Evolutionary conservation across 2,113 vertebrate species (phyloP).

Genomic region (Lichenostomus cassidix): DNA sequence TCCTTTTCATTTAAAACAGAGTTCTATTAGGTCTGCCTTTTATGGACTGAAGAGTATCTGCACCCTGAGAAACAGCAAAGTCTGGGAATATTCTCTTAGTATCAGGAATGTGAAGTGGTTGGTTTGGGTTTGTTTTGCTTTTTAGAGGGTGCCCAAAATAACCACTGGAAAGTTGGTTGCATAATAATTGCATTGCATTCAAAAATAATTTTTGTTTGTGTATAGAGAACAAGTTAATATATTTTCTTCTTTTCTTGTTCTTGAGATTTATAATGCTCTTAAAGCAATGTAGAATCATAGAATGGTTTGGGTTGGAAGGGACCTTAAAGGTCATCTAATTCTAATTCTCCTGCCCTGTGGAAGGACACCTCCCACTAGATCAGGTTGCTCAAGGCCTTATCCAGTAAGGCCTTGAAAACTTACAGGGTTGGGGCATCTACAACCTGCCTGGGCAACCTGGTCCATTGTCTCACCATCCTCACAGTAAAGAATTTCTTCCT

Average conservation of each 20-base stretch:
- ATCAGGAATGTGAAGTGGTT: background rate
- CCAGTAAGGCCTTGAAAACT: background rate
- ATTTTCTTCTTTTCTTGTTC: background rate
- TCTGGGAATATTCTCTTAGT: background rate
- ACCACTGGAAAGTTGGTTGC: background rate
- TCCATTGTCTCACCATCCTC: background rate
- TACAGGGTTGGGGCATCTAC: background rate
- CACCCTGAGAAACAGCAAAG: slow-evolving; percentile 9
- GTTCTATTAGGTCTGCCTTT: background rate
- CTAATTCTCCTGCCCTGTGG: background rate
- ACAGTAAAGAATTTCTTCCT: background rate
- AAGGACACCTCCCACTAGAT: background rate
- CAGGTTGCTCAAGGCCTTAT: background rate
- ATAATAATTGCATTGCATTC: background rate
- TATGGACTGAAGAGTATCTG: background rate
- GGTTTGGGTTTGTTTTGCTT: background rate
- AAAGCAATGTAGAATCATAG: background rate
- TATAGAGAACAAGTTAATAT: background rate
- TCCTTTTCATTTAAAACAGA: background rate
- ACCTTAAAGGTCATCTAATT: background rate
- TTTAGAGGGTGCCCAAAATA: background rate
- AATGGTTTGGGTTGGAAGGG: background rate
- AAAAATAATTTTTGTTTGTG: background rate
- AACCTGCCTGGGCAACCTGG: background rate
- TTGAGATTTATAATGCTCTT: background rate